Evolutionary conservation across 2,888 invertebrate species (phyloP).

Genomic region (Abrostola tripartita): DNA sequence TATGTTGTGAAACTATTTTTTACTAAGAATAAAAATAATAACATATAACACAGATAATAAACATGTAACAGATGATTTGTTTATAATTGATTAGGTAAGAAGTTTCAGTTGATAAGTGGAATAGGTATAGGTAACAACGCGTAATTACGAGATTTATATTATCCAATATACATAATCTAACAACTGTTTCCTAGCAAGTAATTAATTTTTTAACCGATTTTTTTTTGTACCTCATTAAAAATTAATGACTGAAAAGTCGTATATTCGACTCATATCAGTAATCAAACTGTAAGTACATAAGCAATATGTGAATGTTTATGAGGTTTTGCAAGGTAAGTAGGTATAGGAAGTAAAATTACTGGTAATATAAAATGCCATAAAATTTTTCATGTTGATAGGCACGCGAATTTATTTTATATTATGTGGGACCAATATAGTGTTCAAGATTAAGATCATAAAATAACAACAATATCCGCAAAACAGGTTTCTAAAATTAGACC

Average conservation of each 20-base stretch:
- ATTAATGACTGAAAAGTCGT: not conserved
- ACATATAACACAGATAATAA: too few relatives aligned
- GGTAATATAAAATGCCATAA: slow-evolving; percentile 15
- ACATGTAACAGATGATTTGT: too few relatives aligned
- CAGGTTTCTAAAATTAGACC: slow-evolving; percentile 73
- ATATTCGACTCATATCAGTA: slow-evolving; percentile 7
- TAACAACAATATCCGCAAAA: slow-evolving; percentile 37
- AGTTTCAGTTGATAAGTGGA: not conserved
- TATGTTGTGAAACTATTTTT: too few relatives aligned
- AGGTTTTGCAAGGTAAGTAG: not conserved
- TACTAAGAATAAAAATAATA: too few relatives aligned
- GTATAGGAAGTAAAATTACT: slow-evolving; percentile 1
- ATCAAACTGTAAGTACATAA: slow-evolving; percentile 3
- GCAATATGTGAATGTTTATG: slow-evolving; percentile 7
- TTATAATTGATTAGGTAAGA: too few relatives aligned
- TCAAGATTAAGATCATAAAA: slow-evolving; percentile 9
- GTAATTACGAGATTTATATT: not conserved
- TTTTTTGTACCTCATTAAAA: slow-evolving; percentile 11
- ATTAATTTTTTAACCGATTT: slow-evolving; percentile 4
- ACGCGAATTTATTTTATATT: slow-evolving; percentile 2
- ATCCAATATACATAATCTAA: not conserved
- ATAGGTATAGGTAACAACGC: not conserved
- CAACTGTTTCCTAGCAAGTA: not conserved
- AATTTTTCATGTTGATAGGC: not conserved
- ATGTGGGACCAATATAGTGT: not conserved